Evolutionary conservation across 2,797 vertebrate species (phyloP).

Genomic region (Siniperca scherzeri): DNA sequence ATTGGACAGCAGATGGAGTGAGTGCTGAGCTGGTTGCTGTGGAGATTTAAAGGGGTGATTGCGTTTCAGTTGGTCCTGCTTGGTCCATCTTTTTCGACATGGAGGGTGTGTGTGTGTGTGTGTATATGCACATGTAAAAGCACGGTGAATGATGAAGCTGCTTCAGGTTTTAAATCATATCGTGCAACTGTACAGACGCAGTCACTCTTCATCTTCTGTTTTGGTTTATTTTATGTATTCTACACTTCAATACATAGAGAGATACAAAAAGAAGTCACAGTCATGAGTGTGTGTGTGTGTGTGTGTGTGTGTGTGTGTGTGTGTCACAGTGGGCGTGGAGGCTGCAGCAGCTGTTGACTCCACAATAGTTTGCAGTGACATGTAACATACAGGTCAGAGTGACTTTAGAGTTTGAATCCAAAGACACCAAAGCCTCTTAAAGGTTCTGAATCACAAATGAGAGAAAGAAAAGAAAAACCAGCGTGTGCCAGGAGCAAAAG

Average conservation of each 20-base stretch:
- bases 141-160: not conserved
- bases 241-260: not conserved
- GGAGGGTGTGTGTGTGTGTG: not conserved
- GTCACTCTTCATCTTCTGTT: not conserved
- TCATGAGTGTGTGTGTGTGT: too few species aligned
- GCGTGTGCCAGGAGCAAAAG: conserved; percentile 65
- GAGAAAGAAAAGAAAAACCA: conserved; percentile 20
- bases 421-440: conserved; percentile 52
- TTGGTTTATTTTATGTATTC: not conserved
- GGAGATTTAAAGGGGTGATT: conserved; percentile 75
- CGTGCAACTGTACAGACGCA: not conserved
- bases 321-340: conserved; percentile 42
- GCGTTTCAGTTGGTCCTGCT: conserved; percentile 62
- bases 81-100: not conserved
- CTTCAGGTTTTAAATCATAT: not conserved
- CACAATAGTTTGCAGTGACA: conserved; percentile 58
- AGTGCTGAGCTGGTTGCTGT: conserved; percentile 71
- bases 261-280: not conserved
- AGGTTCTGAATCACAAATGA: conserved; percentile 54
- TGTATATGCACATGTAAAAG: not conserved
- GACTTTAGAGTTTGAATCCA: conserved; percentile 48
- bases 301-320: conserved; percentile 13
- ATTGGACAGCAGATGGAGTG: conserved; percentile 81
- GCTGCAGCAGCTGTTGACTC: conserved; percentile 69
- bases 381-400: conserved; percentile 60